Evolutionary conservation across 1,140 invertebrate genomes (phyloP).

Genomic region (Antheraea mylitta): DNA sequence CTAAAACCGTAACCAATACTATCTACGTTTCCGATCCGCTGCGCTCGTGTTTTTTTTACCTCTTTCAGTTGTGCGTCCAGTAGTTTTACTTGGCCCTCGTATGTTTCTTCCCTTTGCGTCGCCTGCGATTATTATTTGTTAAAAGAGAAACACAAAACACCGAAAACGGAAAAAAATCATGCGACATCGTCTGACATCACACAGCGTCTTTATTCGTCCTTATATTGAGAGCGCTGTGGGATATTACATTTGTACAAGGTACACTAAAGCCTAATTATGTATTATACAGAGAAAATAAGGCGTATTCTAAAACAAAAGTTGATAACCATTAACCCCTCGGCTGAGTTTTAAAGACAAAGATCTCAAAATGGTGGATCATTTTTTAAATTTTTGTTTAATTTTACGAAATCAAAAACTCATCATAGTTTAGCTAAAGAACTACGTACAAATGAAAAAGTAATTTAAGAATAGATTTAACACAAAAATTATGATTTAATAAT

Average conservation of each 20-base stretch:
- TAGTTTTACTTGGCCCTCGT: conserved; percentile 95
- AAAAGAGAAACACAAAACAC: conserved; percentile 60
- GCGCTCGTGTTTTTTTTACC: conserved; percentile 81
- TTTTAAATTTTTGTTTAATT: no score
- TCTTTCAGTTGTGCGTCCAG: conserved; percentile 95
- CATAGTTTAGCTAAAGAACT: no score
- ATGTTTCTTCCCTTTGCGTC: conserved; percentile 97
- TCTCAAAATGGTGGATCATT: no score
- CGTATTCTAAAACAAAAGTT: conserved; percentile 21
- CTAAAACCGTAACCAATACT: conserved; percentile 66
- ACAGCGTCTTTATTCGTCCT: conserved; percentile 27
- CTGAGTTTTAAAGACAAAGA: no score
- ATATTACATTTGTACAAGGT: conserved; percentile 48
- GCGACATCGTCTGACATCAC: conserved; percentile 37
- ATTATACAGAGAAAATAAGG: conserved; percentile 21
- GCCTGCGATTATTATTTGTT: conserved; percentile 83
- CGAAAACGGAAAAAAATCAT: conserved; percentile 62
- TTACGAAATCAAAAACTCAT: no score
- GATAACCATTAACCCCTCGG: conserved; percentile 22
- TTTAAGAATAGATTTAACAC: no score
- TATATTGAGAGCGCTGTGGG: conserved; percentile 33
- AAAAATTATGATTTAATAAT: no score
- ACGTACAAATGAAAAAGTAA: no score
- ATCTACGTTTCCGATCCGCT: conserved; percentile 48
- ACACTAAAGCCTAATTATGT: conserved; percentile 49